phyloP scores from a whole-genome alignment of 30 jellyfish, hydroid and myxozoan genomes.

The Sanderia malayensis region DNA sequence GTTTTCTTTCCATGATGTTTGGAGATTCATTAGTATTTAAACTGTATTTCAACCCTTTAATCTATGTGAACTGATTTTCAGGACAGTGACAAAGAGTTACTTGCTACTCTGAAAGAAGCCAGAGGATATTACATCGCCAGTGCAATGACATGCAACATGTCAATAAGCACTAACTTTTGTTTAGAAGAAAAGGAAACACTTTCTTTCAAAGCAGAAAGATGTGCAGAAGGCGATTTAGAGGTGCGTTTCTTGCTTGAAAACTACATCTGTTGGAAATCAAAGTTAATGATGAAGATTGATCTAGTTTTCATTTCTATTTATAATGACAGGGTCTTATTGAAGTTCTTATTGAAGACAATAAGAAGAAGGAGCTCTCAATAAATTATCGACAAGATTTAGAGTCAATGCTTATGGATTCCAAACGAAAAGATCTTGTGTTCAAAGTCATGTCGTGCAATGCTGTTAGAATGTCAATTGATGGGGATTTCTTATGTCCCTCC shows the following conservation, averaged over 20 bases:
- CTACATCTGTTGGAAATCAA: no score
- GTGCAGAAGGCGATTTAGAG: conserved; percentile 16
- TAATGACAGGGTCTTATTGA: conserved; percentile 27
- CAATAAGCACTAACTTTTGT: not conserved
- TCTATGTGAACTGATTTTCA: no score
- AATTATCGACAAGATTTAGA: conserved; percentile 31
- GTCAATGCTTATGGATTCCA: not conserved
- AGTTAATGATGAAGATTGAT: no score
- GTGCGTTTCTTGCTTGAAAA: no score
- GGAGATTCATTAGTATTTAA: no score
- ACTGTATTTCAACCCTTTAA: not conserved
- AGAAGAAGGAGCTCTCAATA: conserved; percentile 13
- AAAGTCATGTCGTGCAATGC: conserved; percentile 48
- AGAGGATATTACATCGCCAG: conserved; percentile 35
- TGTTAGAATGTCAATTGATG: conserved; percentile 12
- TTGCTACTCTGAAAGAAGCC: conserved; percentile 9
- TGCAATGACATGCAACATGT: conserved; percentile 18
- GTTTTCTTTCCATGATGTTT: not conserved
- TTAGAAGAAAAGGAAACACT: conserved; percentile 1
- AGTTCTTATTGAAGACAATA: conserved; percentile 31
- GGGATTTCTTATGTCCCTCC: conserved; percentile 14
- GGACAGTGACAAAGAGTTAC: conserved; percentile 1
- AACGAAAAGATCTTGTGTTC: conserved; percentile 38
- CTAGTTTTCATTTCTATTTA: no score
- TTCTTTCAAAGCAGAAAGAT: conserved; percentile 19